Conservation (phyloP, 2,113 vertebrate genomes). For the Psettodes erumei region DNA sequence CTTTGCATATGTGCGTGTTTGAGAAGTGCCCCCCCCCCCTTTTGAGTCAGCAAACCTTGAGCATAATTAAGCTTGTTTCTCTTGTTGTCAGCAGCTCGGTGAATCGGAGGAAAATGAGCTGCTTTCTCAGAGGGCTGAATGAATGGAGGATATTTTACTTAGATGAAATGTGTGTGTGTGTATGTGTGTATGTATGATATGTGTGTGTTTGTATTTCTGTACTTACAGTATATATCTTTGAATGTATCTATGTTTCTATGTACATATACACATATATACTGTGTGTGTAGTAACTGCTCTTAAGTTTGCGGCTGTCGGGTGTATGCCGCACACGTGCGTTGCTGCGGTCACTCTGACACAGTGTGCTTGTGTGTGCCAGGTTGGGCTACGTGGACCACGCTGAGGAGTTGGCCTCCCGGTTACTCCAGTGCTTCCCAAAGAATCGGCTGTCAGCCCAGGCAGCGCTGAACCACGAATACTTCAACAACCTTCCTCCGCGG, state of each 20-base stretch:
- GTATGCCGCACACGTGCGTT: not conserved
- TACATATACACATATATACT: too few relatives aligned
- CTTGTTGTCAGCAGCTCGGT: conserved; percentile 63
- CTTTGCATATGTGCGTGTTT: conserved; percentile 2
- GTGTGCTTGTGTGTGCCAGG: conserved; percentile 77
- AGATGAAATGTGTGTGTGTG: not conserved
- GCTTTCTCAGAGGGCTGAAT: conserved; percentile 21
- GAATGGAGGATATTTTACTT: not conserved
- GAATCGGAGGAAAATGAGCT: conserved; percentile 21
- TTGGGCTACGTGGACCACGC: conserved; percentile 93
- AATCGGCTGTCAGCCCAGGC: conserved; percentile 94
- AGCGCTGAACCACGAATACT: conserved; percentile 94
- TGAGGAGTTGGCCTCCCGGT: conserved; percentile 94
- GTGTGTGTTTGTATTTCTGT: not conserved
- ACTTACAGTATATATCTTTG: not conserved
- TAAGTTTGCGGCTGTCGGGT: too few relatives aligned
- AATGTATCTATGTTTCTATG: not conserved
- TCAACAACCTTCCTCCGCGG: conserved; percentile 95
- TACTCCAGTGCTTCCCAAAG: conserved; percentile 98
- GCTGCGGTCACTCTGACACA: conserved; percentile 10
- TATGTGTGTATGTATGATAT: not conserved
- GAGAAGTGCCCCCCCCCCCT: conserved; percentile 39
- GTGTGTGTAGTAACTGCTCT: too few relatives aligned
- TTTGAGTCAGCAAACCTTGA: conserved; percentile 58
- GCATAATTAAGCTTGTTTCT: conserved; percentile 50